Base-by-base conservation (phyloP, 2,797 vertebrate species). In the Myripristis jacobus region DNA sequence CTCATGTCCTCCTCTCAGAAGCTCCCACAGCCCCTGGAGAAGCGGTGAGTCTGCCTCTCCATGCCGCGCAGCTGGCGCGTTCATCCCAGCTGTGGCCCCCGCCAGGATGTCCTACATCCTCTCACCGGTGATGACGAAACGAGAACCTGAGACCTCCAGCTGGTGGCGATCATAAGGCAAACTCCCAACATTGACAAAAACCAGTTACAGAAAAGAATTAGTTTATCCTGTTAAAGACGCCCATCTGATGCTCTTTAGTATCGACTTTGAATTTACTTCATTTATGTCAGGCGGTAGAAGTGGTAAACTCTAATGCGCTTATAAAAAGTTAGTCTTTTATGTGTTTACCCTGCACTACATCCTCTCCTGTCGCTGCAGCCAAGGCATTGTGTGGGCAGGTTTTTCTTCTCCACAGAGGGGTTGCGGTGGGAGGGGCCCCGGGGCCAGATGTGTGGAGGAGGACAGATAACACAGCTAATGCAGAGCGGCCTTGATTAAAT, bases 21-120 rank as follows among this genome's bases (percentile, higher is more conserved):
- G 5, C 19, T 91, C 84, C 94, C 94, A 95, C 0, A 89, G 47
- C 0, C 55, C 71, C 70, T 94, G 93, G 1, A 94, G 87, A 9
- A 88, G 0, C 0, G 9, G 77, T 2, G 6, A 50, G 0, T 1
- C 5, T 0, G 29, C 6, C 2, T 13, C 50, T 7, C 2, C 59
- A 0, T 18, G 41, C 2, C 18, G 43, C 0, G 38, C 0, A 1
- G 3, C 4, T 1, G 24, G 0, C 0, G 2, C 44, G 1, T 43
- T 62, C 90, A 89, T 92, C 66, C 3, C 64, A n/a, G 44, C 18
- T 21, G 8, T 2, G 5, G n/a, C 19, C n/a, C 44, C 18, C 3
- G 6, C 8, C n/a, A 1, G 3, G 3, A 3, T 2, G n/a, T 11
- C 1, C 5, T 54, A 22, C 66, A 73, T 70, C 44, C 36, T 55